Conservation (phyloP, 2,113 vertebrate genomes). For the Pterocles orientalis region DNA sequence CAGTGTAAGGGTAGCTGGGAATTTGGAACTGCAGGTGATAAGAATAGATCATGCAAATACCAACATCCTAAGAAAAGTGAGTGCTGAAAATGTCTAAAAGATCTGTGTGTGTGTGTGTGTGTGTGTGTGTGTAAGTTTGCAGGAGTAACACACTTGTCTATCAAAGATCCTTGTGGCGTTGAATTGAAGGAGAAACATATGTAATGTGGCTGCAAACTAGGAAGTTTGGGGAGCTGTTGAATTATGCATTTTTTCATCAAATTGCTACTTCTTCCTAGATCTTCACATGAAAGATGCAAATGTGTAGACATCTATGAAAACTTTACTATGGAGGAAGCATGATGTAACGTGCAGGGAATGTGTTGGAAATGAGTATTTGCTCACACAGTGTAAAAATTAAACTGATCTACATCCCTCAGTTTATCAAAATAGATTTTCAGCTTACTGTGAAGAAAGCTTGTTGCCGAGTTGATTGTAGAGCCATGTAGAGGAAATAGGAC, state of each 20-base stretch:
- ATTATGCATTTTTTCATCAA: background rate
- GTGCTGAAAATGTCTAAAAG: background rate
- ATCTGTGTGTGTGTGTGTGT: background rate
- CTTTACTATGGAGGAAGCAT: background rate
- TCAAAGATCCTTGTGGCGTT: background rate
- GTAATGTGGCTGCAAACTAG: background rate
- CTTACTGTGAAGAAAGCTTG: background rate
- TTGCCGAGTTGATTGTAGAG: slow-evolving; percentile 39
- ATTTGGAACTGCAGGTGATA: background rate
- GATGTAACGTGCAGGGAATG: accelerated
- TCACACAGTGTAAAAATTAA: background rate
- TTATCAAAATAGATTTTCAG: background rate
- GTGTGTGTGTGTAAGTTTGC: background rate
- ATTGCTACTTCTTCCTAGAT: background rate
- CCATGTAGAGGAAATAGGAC: slow-evolving; percentile 37
- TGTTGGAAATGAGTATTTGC: background rate
- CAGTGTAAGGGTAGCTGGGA: background rate
- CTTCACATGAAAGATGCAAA: background rate
- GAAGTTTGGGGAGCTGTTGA: slow-evolving; percentile 9
- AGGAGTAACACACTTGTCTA: background rate
- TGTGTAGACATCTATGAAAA: background rate
- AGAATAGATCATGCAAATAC: background rate
- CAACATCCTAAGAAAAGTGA: background rate
- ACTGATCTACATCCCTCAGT: background rate
- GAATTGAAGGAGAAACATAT: background rate